phyloP scores from a whole-genome alignment of 2,888 invertebrate species.

The Heteromurus nitidus region DNA sequence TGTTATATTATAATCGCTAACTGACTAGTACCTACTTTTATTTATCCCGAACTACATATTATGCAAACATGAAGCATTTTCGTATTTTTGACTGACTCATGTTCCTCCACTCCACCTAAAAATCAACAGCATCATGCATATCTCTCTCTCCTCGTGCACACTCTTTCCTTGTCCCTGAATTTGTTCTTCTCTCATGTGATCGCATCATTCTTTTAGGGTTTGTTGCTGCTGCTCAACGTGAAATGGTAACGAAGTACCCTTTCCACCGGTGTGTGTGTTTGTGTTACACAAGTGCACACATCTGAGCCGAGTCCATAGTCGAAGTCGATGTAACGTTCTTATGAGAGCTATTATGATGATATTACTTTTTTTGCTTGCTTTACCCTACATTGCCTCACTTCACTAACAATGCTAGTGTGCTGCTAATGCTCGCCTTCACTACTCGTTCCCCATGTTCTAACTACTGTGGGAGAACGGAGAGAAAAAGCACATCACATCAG shows the following conservation, averaged over 20 bases:
- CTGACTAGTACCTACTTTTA: too few relatives aligned
- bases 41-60: too few relatives aligned
- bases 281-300: conserved; percentile 48
- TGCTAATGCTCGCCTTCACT: conserved; percentile 54
- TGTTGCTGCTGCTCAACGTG: conserved; percentile 30
- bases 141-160: conserved; percentile 12
- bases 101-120: too few relatives aligned
- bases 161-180: neutral
- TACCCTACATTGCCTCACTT: conserved; percentile 33
- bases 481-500: conserved; percentile 22
- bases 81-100: conserved; percentile 26
- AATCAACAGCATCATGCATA: conserved; percentile 2
- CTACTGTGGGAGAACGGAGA: conserved; percentile 12
- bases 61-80: neutral
- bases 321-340: conserved; percentile 57
- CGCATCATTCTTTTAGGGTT: conserved; percentile 18
- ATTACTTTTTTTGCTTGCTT: conserved; percentile 58
- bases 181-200: conserved; percentile 7
- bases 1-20: conserved; percentile 48
- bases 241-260: conserved; percentile 59
- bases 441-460: conserved; percentile 43
- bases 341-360: conserved; percentile 64
- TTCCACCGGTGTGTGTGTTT: too few relatives aligned
- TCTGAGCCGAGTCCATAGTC: too few relatives aligned
- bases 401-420: conserved; percentile 48